Percentiles rank a stretch among this genome's conserved stretches.
Evolutionary conservation across 2,888 invertebrate species (phyloP).

Genomic region (Ganaspis brasiliensis): DNA sequence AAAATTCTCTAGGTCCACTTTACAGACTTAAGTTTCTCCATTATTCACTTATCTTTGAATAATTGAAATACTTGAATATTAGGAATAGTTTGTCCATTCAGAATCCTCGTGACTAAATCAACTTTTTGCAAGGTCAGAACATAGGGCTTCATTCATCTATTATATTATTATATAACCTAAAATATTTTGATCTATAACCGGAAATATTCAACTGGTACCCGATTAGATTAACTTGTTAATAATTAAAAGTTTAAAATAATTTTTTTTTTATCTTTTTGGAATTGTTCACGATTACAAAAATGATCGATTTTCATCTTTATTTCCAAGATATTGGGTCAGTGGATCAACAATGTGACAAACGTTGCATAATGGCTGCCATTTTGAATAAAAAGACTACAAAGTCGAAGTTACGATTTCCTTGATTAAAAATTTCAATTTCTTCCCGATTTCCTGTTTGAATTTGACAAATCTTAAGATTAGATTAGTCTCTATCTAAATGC

Average conservation of each 20-base stretch:
- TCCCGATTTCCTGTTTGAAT: neutral
- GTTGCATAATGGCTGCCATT: conserved; percentile 79
- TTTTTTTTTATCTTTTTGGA: too few relatives aligned
- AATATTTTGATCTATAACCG: conserved; percentile 5
- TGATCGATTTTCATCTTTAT: neutral
- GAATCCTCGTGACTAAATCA: neutral
- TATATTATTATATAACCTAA: conserved; percentile 2
- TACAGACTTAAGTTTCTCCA: neutral
- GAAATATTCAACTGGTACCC: neutral
- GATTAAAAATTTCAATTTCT: conserved; percentile 1
- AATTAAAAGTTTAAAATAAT: neutral
- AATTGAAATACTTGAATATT: too few relatives aligned
- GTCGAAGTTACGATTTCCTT: conserved; percentile 20
- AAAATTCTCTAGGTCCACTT: too few relatives aligned
- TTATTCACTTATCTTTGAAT: neutral
- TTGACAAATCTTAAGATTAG: neutral
- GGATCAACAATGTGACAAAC: conserved; percentile 61
- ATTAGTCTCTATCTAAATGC: neutral
- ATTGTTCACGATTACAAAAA: too few relatives aligned
- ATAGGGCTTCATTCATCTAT: neutral
- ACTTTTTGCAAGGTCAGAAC: neutral
- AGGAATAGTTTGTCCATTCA: neutral
- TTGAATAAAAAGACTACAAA: conserved; percentile 66
- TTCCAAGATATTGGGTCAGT: conserved; percentile 57
- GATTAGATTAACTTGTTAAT: neutral